A percentile compares a stretch with the other conserved stretches of the same genome.
phyloP scores from a whole-genome alignment of 2,797 vertebrate genomes.

The Gastrophryne carolinensis region DNA sequence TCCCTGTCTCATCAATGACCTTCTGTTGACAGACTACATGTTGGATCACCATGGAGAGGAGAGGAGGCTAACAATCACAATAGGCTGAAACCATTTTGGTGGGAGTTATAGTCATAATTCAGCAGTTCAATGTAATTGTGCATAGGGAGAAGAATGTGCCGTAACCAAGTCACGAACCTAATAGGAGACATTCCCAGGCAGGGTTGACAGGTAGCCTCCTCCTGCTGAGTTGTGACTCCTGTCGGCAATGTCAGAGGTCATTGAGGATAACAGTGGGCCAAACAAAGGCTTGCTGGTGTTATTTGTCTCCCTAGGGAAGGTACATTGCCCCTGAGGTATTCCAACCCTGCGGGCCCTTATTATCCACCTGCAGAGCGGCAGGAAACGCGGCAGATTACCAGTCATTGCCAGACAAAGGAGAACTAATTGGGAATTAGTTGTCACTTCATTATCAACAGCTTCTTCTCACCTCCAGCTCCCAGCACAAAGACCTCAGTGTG shows the following conservation, averaged over 20 bases:
- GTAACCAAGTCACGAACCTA: neutral
- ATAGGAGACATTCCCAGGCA: neutral
- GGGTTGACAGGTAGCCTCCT: neutral
- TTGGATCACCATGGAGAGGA: no score
- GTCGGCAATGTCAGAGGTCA: slow-evolving; percentile 29
- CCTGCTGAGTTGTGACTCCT: neutral
- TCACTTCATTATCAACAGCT: slow-evolving; percentile 28
- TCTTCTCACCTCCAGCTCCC: slow-evolving; percentile 20
- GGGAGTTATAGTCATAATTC: no score
- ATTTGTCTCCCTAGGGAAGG: slow-evolving; percentile 32
- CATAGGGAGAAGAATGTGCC: neutral
- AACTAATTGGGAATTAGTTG: slow-evolving; percentile 45
- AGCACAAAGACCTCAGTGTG: slow-evolving; percentile 8
- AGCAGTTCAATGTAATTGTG: no score
- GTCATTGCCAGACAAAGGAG: slow-evolving; percentile 34
- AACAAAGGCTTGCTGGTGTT: slow-evolving; percentile 20
- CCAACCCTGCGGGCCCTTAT: slow-evolving; percentile 25
- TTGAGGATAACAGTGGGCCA: neutral
- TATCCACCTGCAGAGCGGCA: slow-evolving; percentile 44
- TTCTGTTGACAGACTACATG: no score
- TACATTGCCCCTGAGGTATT: slow-evolving; percentile 31
- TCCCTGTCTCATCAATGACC: no score
- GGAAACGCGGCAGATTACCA: slow-evolving; percentile 41
- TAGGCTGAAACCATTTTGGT: no score
- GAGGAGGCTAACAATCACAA: no score